Conservation (phyloP, 2,888 invertebrate species). For the Cyclophora punctaria region DNA sequence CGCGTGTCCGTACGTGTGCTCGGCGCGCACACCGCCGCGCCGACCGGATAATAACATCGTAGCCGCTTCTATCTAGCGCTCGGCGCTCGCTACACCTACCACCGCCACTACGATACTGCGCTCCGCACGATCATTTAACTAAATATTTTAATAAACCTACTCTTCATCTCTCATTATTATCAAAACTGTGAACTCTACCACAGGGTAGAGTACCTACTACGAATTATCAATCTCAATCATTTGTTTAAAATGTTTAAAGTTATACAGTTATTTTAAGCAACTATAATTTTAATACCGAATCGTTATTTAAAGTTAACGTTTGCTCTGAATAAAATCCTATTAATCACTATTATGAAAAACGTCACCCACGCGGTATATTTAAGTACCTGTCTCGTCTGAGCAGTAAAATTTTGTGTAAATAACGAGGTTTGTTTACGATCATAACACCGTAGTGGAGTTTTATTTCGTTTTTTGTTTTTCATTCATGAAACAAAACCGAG, state of each 20-base stretch:
- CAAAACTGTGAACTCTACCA: too few relatives aligned
- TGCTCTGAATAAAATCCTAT: too few relatives aligned
- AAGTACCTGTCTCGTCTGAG: background rate
- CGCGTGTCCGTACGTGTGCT: slow-evolving; percentile 32
- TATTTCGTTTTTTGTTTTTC: slow-evolving; percentile 48
- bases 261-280: too few relatives aligned
- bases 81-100: slow-evolving; percentile 41
- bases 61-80: slow-evolving; percentile 62
- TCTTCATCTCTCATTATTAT: too few relatives aligned
- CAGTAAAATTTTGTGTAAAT: slow-evolving; percentile 23
- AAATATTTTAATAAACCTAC: slow-evolving; percentile 8
- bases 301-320: too few relatives aligned
- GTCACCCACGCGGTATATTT: slow-evolving; percentile 6
- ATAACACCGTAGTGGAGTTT: slow-evolving; percentile 43
- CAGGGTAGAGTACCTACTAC: too few relatives aligned
- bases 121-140: slow-evolving; percentile 19
- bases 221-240: too few relatives aligned
- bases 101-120: slow-evolving; percentile 37
- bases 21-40: slow-evolving; percentile 46
- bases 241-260: too few relatives aligned
- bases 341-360: background rate
- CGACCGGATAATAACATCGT: slow-evolving; percentile 51
- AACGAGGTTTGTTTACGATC: slow-evolving; percentile 44
- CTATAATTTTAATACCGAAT: too few relatives aligned
- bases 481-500: slow-evolving; percentile 58